Evolutionary conservation across 2,797 vertebrate genomes (phyloP).

Genomic region (Poliocrania exsul): DNA sequence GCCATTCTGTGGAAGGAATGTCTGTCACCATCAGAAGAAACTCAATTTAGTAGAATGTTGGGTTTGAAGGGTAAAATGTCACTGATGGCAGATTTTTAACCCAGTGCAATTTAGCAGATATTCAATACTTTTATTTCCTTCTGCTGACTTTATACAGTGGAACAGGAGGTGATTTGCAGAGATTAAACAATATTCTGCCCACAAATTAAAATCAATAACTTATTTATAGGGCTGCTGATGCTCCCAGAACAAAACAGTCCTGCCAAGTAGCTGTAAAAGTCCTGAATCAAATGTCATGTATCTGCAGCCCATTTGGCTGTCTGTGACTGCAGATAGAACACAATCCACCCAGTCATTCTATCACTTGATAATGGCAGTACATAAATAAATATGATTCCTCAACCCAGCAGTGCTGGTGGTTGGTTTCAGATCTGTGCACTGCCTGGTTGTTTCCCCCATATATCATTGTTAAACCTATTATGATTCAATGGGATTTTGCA

Average conservation of each 20-base stretch:
- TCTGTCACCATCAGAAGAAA: neutral
- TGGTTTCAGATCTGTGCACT: neutral
- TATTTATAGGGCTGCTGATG: constrained; percentile 44
- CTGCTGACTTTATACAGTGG: constrained; percentile 29
- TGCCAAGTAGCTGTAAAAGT: constrained; percentile 14
- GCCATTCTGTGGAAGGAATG: neutral
- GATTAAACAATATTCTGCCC: constrained; percentile 50
- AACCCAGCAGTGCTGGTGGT: neutral
- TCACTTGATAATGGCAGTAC: neutral
- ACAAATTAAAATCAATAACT: constrained; percentile 65
- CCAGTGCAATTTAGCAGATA: constrained; percentile 22
- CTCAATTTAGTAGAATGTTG: neutral
- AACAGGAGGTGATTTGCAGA: neutral
- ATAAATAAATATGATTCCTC: neutral
- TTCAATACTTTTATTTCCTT: constrained; percentile 42
- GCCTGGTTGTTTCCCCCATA: neutral
- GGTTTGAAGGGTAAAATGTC: constrained; percentile 29
- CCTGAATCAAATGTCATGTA: neutral
- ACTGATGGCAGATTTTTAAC: neutral
- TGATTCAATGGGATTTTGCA: neutral
- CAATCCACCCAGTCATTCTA: neutral
- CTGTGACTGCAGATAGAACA: neutral
- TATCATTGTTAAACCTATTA: neutral
- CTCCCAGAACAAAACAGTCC: neutral
- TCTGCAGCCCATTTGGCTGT: neutral